phyloP scores from a whole-genome alignment of 2,888 invertebrate species.

The Fissipunctia ypsillon region DNA sequence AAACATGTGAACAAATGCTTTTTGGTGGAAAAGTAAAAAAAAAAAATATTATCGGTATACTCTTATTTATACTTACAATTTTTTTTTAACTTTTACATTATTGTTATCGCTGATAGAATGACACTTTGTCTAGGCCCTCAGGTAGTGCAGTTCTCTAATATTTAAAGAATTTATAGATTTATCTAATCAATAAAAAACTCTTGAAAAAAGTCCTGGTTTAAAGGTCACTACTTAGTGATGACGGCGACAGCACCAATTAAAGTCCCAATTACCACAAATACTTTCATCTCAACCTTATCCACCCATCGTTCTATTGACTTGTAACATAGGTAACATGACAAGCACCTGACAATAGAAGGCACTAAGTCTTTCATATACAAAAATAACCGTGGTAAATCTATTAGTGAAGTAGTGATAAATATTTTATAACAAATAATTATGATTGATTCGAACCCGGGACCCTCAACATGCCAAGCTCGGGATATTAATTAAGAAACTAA shows the following conservation, averaged over 20 bases:
- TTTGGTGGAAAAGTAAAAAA: too few species aligned
- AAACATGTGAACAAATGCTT: too few species aligned
- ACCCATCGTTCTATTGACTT: conserved; percentile 7
- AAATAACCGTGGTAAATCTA: conserved; percentile 52
- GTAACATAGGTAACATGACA: conserved; percentile 32
- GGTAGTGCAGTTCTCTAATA: not conserved
- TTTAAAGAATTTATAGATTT: too few species aligned
- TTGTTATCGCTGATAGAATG: too few species aligned
- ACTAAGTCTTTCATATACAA: conserved; percentile 17
- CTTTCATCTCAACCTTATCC: not conserved
- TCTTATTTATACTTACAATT: too few species aligned
- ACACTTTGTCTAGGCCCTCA: too few species aligned
- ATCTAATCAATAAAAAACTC: not conserved
- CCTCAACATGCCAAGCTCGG: conserved; percentile 74
- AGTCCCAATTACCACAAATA: conserved; percentile 19
- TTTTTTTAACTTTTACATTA: too few species aligned
- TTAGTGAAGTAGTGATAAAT: conserved; percentile 70
- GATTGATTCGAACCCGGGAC: conserved; percentile 82
- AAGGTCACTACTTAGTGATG: not conserved
- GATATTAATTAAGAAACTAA: conserved; percentile 89
- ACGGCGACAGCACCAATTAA: conserved; percentile 1
- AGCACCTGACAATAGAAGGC: not conserved
- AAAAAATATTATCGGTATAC: too few species aligned
- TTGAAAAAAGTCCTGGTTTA: too few species aligned
- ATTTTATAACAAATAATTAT: conserved; percentile 84